Conservation (phyloP, 2,797 vertebrate genomes). For the Loriculus beryllinus region DNA sequence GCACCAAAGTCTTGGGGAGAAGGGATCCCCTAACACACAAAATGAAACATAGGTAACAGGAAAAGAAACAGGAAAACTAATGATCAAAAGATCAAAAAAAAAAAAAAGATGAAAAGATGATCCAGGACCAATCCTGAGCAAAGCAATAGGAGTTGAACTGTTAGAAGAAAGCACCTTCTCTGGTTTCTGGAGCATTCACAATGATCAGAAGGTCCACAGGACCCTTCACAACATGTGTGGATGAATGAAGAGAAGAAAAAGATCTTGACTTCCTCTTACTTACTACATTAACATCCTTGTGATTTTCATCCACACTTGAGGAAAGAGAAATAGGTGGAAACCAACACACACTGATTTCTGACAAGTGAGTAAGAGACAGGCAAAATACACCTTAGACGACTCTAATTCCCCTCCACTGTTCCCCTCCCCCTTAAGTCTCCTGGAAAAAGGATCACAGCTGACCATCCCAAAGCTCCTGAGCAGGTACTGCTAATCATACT, state of each 20-base stretch:
- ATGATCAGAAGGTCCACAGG: not conserved
- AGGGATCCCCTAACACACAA: not conserved
- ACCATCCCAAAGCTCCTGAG: not conserved
- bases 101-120: not conserved
- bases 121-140: not conserved
- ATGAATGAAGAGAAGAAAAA: not conserved
- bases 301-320: not conserved
- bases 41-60: not conserved
- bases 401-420: not conserved
- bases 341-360: not conserved
- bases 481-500: not conserved
- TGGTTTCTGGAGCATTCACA: not conserved
- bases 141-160: not conserved
- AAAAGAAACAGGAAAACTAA: not conserved
- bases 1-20: not conserved
- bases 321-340: not conserved
- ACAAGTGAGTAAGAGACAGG: not conserved
- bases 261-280: not conserved
- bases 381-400: not conserved
- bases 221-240: not conserved
- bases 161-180: not conserved
- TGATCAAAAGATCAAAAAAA: not conserved
- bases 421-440: fast-evolving
- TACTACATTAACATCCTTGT: not conserved
- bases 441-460: not conserved